Conservation (phyloP, 2,797 vertebrate genomes). For the Anabas testudineus region DNA sequence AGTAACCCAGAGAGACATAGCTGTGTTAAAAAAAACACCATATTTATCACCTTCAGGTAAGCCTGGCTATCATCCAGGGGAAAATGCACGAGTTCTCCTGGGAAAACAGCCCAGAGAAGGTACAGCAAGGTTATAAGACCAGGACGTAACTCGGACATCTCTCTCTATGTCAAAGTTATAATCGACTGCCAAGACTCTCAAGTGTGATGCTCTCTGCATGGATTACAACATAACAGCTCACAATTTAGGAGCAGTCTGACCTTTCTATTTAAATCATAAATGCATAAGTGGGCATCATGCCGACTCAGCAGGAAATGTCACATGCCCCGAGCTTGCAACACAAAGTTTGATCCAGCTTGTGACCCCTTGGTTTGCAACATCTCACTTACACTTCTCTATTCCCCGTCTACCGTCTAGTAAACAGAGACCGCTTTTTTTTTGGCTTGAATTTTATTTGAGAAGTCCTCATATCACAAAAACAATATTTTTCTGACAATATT, state of each 20-base stretch:
- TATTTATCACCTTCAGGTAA: conserved; percentile 34
- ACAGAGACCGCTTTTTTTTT: conserved; percentile 1
- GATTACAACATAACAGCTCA: neutral
- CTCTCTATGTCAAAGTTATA: neutral
- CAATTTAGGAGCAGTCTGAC: neutral
- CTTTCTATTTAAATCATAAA: conserved; percentile 1
- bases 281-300: conserved; percentile 20
- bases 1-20: conserved; percentile 41
- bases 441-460: neutral
- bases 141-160: neutral
- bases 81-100: conserved; percentile 18
- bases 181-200: neutral
- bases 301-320: conserved; percentile 51
- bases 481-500: too few relatives aligned
- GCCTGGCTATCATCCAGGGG: conserved; percentile 13
- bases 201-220: neutral
- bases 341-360: conserved; percentile 10
- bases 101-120: conserved; percentile 16
- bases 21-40: conserved; percentile 3
- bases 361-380: conserved; percentile 33
- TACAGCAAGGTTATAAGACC: conserved; percentile 20
- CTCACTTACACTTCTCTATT: conserved; percentile 49
- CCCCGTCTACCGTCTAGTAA: neutral
- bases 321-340: conserved; percentile 41
- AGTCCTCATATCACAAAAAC: neutral